Conservation (phyloP, 2,113 vertebrate species). For the Dryoscopus gambensis region DNA sequence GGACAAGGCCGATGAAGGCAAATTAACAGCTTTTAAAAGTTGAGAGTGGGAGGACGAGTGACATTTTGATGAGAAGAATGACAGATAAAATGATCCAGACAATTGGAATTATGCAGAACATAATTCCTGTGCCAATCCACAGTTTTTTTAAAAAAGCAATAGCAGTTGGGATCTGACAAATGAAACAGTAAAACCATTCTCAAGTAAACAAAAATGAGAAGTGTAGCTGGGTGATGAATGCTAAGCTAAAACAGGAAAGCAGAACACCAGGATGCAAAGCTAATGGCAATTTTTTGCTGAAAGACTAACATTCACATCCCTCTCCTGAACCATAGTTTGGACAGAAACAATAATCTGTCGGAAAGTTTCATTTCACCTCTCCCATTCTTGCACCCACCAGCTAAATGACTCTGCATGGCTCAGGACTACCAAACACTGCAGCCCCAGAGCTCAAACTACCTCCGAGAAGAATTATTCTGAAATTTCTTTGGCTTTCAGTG, state of each 20-base stretch:
- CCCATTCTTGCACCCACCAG: neutral
- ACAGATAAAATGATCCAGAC: conserved; percentile 29
- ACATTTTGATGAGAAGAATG: conserved; percentile 22
- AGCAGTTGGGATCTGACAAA: neutral
- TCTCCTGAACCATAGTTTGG: neutral
- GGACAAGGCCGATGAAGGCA: neutral
- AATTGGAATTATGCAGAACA: conserved; percentile 23
- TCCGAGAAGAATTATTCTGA: neutral
- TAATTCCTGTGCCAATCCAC: conserved; percentile 1
- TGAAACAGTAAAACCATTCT: neutral
- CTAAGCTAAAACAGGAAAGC: neutral
- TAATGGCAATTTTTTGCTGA: neutral
- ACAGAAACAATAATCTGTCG: neutral
- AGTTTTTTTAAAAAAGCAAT: neutral
- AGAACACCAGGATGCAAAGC: neutral
- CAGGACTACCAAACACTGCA: neutral
- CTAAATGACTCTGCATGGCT: neutral
- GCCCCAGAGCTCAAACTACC: neutral
- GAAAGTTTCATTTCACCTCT: neutral
- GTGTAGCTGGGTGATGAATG: neutral
- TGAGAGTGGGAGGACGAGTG: conserved; percentile 7
- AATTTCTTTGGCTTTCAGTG: neutral
- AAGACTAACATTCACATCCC: neutral
- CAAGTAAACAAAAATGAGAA: conserved; percentile 16
- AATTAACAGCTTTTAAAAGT: conserved; percentile 37